Evolutionary conservation across 2,113 vertebrate species (phyloP).

Genomic region (Seriola aureovittata): DNA sequence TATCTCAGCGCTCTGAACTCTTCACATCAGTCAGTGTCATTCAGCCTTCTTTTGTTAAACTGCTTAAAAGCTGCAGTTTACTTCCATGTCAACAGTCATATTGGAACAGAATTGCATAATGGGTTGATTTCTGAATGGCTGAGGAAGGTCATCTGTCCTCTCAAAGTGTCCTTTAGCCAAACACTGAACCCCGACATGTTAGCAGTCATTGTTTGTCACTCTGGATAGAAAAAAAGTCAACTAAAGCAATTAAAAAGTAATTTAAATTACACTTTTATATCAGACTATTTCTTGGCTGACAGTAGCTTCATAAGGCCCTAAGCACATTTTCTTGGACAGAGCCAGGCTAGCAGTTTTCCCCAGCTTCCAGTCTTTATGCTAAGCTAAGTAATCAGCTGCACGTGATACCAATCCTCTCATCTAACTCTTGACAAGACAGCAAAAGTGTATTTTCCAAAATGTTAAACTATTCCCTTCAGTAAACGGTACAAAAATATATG

Average conservation of each 20-base stretch:
- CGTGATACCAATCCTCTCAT: too few relatives aligned
- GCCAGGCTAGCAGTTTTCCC: not conserved
- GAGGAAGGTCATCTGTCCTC: not conserved
- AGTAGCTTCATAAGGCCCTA: not conserved
- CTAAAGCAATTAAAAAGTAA: too few relatives aligned
- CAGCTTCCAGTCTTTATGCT: not conserved
- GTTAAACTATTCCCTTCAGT: too few relatives aligned
- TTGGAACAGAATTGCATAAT: not conserved
- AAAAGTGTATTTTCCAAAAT: too few relatives aligned
- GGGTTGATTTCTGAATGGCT: not conserved
- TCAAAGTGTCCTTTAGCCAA: not conserved
- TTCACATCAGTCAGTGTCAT: conserved; percentile 2
- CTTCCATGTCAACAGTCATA: not conserved
- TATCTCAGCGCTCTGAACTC: conserved; percentile 6
- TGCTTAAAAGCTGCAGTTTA: conserved; percentile 1
- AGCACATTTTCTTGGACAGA: not conserved
- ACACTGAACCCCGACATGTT: not conserved
- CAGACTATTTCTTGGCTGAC: not conserved
- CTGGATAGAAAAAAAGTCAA: too few relatives aligned
- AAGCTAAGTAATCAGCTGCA: not conserved
- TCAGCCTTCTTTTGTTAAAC: not conserved
- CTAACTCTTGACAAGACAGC: too few relatives aligned
- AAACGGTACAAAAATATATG: too few relatives aligned
- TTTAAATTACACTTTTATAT: too few relatives aligned
- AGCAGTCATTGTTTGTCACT: not conserved